Conservation (phyloP, 2,797 vertebrate species). For the Hydrocynus forskahlii region DNA sequence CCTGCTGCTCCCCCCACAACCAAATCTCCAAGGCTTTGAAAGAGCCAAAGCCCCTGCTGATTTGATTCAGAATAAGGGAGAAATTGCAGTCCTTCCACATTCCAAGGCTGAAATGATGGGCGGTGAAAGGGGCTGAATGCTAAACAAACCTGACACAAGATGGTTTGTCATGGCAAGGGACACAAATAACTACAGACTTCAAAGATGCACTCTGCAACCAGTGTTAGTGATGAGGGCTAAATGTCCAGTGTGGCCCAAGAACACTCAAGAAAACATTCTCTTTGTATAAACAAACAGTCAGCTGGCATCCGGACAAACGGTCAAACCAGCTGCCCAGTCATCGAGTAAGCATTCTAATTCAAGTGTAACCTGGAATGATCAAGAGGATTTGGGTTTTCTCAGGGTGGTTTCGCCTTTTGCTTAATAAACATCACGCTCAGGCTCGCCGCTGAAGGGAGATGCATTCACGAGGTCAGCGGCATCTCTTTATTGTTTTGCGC, state of each 20-base stretch:
- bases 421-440: conserved; percentile 43
- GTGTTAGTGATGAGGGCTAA: not conserved
- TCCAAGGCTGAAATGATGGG: conserved; percentile 38
- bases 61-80: conserved; percentile 36
- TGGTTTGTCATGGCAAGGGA: conserved; percentile 1
- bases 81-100: conserved; percentile 19
- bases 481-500: conserved; percentile 51
- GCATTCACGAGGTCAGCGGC: conserved; percentile 48
- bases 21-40: conserved; percentile 23
- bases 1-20: conserved; percentile 1
- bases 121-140: conserved; percentile 31
- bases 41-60: conserved; percentile 18
- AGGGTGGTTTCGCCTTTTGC: conserved; percentile 20
- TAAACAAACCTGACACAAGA: conserved; percentile 27
- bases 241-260: not conserved
- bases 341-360: conserved; percentile 43
- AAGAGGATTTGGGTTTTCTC: conserved; percentile 34
- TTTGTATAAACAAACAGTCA: not conserved
- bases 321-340: not conserved
- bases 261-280: not conserved
- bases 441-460: conserved; percentile 24
- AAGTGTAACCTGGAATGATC: conserved; percentile 48
- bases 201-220: not conserved
- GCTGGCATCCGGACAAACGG: conserved; percentile 14
- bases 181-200: not conserved